Evolutionary conservation across 2,797 vertebrate species (phyloP).

Genomic region (Propithecus deckenii): DNA sequence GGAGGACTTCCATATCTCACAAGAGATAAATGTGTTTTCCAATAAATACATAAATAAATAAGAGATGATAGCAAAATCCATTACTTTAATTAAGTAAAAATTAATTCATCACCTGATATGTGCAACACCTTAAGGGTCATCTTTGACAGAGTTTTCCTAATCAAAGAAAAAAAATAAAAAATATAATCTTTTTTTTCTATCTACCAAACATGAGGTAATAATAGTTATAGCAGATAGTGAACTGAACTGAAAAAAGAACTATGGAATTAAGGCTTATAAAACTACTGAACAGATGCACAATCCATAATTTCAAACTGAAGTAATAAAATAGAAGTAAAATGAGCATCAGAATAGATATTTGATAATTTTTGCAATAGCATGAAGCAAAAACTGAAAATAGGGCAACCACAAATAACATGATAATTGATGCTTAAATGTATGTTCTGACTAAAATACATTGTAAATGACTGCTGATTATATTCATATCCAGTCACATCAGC

Average conservation of each 20-base stretch:
- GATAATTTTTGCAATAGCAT: background rate
- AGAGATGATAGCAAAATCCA: too few relatives aligned
- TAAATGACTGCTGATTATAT: background rate
- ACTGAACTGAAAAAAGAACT: background rate
- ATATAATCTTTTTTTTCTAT: background rate
- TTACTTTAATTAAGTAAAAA: too few relatives aligned
- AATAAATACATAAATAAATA: too few relatives aligned
- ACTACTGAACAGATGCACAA: background rate
- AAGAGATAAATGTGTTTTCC: too few relatives aligned
- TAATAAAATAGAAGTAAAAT: background rate
- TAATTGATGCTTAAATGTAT: background rate
- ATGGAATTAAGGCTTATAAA: background rate
- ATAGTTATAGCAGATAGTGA: background rate
- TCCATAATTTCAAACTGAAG: background rate
- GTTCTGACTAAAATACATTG: background rate
- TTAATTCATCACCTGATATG: too few relatives aligned
- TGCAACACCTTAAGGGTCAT: too few relatives aligned
- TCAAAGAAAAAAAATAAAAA: background rate
- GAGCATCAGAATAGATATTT: background rate
- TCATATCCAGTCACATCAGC: background rate
- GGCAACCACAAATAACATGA: background rate
- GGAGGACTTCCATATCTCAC: too few relatives aligned
- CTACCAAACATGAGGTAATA: background rate
- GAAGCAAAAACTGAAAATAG: background rate
- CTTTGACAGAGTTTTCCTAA: too few relatives aligned